Evolutionary conservation across 1,140 invertebrate genomes (phyloP).

Genomic region (Anastrepha ludens): DNA sequence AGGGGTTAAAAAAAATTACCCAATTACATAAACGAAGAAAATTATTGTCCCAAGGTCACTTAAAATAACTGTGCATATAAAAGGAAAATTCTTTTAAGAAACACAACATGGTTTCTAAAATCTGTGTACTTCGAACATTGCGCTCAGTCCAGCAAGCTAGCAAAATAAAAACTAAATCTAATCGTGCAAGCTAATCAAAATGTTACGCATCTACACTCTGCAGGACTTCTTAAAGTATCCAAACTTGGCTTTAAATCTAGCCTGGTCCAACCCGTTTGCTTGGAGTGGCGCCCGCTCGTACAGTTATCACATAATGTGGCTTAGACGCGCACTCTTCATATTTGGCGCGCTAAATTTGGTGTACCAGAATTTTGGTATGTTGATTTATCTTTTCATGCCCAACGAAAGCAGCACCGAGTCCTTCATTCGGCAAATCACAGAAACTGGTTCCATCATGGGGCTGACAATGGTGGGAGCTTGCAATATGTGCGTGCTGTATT

Average conservation of each 20-base stretch:
- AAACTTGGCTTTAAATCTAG: slow-evolving; percentile 14
- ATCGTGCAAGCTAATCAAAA: not conserved
- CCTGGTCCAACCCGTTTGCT: slow-evolving; percentile 33
- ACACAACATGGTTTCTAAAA: not conserved
- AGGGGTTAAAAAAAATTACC: not conserved
- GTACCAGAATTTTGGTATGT: slow-evolving; percentile 65
- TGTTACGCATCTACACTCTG: not conserved
- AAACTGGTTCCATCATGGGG: slow-evolving; percentile 63
- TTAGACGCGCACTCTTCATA: slow-evolving; percentile 52
- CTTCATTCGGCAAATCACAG: slow-evolving; percentile 57
- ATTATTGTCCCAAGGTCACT: not conserved
- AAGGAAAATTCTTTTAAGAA: not conserved
- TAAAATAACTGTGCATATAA: not conserved
- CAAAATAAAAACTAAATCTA: not conserved
- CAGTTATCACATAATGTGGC: slow-evolving; percentile 3
- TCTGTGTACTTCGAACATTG: not conserved
- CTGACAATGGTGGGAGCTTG: slow-evolving; percentile 59
- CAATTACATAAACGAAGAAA: not conserved
- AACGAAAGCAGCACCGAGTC: slow-evolving; percentile 36
- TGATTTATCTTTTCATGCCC: slow-evolving; percentile 59
- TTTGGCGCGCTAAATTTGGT: slow-evolving; percentile 60
- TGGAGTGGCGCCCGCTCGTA: slow-evolving; percentile 59
- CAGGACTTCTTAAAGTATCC: slow-evolving; percentile 33
- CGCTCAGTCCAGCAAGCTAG: not conserved
- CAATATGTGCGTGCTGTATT: slow-evolving; percentile 61